Base-by-base conservation (phyloP, 1,140 invertebrate species). In the Pseudomyrmex cubaensis region DNA sequence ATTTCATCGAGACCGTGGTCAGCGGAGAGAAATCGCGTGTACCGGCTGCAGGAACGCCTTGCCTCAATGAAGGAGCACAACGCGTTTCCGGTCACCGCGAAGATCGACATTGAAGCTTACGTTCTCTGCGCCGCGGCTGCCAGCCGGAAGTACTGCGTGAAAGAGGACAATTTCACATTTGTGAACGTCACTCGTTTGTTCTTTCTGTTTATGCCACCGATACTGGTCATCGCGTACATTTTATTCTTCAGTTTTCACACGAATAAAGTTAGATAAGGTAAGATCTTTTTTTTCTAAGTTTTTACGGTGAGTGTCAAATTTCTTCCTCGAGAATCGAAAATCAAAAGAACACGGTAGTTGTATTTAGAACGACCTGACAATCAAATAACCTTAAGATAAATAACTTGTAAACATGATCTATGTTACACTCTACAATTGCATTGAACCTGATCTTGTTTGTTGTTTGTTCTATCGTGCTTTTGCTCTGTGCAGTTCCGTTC, bases 51-150 rank as follows among this genome's bases (percentile, higher is more conserved):
- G 7, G 48, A 90, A 61, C 50, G 48, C 50, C 86, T 92, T 20
- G 78, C 48, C 35, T 35, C 35, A 13, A 48, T 50, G 2, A 57
- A 89, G 46, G 92, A 93, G 52, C 84, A 64, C 77, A 86, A 92
- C 69, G 63, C 82, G 56, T 92, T 91, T 89, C 87, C 90, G 25
- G 70, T 93, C 61, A 25, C 13, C 63, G 63, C 84, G 25, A 85
- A 92, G 59, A 90, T 92, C 54, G 92, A 93, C 82, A 63, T 93
- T 13, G 92, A 93, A 76, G 82, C 87, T 82, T 93, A 93, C 73
- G 83, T 92, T 8, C 64, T 93, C 2, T 93, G 92, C 48, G 73
- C 87, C 0, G 90, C 91, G 13, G 92, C 92, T 20, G 78, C 90
- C 10, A 75, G 87, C 9, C 89, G 72, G 62, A 93, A 91, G 64